Percentiles rank a stretch among this genome's conserved stretches.
Evolutionary conservation across 2,888 invertebrate species (phyloP).

Genomic region (Metopia argyrocephala): DNA sequence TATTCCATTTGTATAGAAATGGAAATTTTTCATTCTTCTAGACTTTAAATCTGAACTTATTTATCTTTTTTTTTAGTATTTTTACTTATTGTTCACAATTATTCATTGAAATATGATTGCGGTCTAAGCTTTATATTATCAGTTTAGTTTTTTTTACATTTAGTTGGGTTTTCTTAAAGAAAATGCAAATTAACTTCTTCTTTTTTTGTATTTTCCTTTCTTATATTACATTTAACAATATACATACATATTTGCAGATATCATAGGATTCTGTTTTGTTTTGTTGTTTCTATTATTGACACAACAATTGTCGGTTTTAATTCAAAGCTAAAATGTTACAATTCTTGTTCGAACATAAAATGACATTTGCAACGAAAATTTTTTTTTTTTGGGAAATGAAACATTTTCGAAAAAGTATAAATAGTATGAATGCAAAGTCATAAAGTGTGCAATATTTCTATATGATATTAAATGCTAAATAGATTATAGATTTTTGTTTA

Average conservation of each 20-base stretch:
- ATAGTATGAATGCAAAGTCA: not conserved
- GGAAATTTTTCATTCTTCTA: not conserved
- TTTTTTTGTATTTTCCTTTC: conserved; percentile 39
- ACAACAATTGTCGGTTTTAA: conserved; percentile 61
- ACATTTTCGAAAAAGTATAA: not conserved
- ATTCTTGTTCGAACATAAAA: conserved; percentile 62
- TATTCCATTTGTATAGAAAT: too few relatives aligned
- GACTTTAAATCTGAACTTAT: not conserved
- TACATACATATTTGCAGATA: conserved; percentile 25
- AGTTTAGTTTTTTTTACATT: too few relatives aligned
- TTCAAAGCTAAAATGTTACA: conserved; percentile 62
- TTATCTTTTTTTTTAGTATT: conserved; percentile 4
- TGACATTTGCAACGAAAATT: conserved; percentile 65
- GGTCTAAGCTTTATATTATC: conserved; percentile 55
- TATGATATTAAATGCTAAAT: too few relatives aligned
- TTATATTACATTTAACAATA: conserved; percentile 18
- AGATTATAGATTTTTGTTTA: not conserved
- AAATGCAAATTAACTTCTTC: conserved; percentile 59
- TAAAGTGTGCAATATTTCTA: too few relatives aligned
- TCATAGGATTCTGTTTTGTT: not conserved
- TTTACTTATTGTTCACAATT: conserved; percentile 56
- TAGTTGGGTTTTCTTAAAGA: conserved; percentile 19
- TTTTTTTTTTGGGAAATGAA: conserved; percentile 24
- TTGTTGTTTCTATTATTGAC: conserved; percentile 49
- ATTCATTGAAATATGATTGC: conserved; percentile 64